Conservation (phyloP, 2,888 invertebrate species). For the Acleris literana region DNA sequence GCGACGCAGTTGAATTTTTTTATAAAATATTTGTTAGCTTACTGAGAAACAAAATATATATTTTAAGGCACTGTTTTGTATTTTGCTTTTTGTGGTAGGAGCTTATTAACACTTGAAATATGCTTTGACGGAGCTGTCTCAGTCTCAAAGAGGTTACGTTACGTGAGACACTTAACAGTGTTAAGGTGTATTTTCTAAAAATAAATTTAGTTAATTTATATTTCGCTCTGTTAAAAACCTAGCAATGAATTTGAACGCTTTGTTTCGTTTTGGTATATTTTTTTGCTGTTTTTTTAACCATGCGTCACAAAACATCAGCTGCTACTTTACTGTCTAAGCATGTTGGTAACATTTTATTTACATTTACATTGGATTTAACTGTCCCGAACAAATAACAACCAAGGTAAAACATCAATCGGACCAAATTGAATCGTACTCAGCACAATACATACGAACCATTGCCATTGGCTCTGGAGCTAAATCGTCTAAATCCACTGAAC, state of each 20-base stretch:
- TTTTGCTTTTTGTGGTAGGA: constrained; percentile 5
- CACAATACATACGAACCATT: constrained; percentile 11
- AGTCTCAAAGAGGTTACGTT: constrained; percentile 3
- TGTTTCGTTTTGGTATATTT: no score
- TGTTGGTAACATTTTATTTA: no score
- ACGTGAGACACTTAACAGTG: neutral
- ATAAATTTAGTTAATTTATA: no score
- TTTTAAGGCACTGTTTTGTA: constrained; percentile 15
- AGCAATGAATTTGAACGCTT: no score
- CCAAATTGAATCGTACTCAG: constrained; percentile 10
- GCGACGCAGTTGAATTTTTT: constrained; percentile 29
- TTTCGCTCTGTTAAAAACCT: no score
- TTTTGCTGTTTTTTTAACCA: no score
- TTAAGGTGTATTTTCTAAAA: neutral
- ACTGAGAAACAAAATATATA: constrained; percentile 15
- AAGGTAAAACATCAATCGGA: no score
- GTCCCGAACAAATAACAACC: no score
- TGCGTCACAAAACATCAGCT: no score
- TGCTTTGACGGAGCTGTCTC: constrained; percentile 2
- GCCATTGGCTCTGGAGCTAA: constrained; percentile 16
- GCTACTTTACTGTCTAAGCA: no score
- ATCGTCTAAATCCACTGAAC: constrained; percentile 25
- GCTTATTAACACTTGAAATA: constrained; percentile 19
- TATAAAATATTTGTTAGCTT: constrained; percentile 32
- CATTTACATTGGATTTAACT: no score